Evolutionary conservation across 2,888 invertebrate species (phyloP).

Genomic region (Drosophila pegasa): DNA sequence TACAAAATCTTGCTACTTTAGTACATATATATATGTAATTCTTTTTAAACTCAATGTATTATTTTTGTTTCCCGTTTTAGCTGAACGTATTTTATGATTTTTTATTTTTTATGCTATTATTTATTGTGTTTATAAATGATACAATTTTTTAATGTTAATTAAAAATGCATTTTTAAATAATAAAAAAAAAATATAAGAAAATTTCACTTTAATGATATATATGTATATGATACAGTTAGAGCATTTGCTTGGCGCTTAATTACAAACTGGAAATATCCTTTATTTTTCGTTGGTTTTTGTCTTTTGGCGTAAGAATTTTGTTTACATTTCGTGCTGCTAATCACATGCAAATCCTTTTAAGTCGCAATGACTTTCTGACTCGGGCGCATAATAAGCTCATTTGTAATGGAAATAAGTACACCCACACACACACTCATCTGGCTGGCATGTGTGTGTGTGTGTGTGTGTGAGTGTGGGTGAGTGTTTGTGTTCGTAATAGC

Average conservation of each 20-base stretch:
- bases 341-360: constrained; percentile 81
- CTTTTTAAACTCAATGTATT: too few relatives aligned
- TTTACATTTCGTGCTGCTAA: constrained; percentile 77
- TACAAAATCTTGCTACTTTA: too few relatives aligned
- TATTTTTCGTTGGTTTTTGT: constrained; percentile 48
- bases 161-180: neutral
- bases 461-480: constrained; percentile 20
- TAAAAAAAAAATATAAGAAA: neutral
- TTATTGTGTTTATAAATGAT: too few relatives aligned
- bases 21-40: too few relatives aligned
- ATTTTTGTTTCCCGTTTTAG: too few relatives aligned
- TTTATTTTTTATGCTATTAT: too few relatives aligned
- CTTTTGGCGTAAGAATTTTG: constrained; percentile 69
- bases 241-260: constrained; percentile 17
- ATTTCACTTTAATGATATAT: too few relatives aligned
- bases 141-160: too few relatives aligned
- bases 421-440: constrained; percentile 32
- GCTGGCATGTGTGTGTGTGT: too few relatives aligned
- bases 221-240: neutral
- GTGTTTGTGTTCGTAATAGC: constrained; percentile 71
- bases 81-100: too few relatives aligned
- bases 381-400: constrained; percentile 80
- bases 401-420: constrained; percentile 71
- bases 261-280: neutral
- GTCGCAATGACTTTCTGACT: constrained; percentile 80